These are phyloP conservation scores for Epizoanthus illoricatus DNA, from an alignment of 92 coral and sea anemone species.

Conservation along the genomic window DNA sequence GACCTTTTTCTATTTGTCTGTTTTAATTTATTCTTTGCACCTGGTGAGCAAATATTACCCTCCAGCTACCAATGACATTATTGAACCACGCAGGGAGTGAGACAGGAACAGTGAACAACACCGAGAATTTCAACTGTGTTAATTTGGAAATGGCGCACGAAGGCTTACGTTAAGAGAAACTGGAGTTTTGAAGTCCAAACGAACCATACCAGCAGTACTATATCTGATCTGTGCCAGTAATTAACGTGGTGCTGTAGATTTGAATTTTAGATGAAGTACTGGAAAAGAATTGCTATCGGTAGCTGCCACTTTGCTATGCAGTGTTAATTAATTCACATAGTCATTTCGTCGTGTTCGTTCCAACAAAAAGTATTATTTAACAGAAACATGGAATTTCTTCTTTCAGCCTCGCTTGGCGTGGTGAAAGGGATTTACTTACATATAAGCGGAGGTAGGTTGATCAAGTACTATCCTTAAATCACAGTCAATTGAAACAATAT, in stretches of 20 bases:
- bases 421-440: constrained; percentile 7
- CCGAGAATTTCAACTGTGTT: background rate
- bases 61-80: constrained; percentile 8
- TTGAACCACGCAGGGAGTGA: background rate
- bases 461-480: background rate
- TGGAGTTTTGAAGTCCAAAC: background rate
- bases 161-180: background rate
- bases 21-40: constrained; percentile 12
- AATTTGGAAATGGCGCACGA: background rate
- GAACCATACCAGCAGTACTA: background rate
- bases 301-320: background rate
- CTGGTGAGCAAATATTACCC: constrained; percentile 6
- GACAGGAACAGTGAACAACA: background rate
- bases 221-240: background rate
- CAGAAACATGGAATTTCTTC: background rate
- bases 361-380: background rate
- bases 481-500: too few relatives aligned
- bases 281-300: constrained; percentile 21
- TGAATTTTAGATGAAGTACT: constrained; percentile 17
- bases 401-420: constrained; percentile 4
- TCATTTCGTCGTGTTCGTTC: background rate
- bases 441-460: background rate
- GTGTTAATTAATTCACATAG: background rate
- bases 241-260: background rate
- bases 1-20: background rate